These are phyloP conservation scores for Thymelicus lineola DNA, from an alignment of 2,888 invertebrate species.

Conservation along the genomic window DNA sequence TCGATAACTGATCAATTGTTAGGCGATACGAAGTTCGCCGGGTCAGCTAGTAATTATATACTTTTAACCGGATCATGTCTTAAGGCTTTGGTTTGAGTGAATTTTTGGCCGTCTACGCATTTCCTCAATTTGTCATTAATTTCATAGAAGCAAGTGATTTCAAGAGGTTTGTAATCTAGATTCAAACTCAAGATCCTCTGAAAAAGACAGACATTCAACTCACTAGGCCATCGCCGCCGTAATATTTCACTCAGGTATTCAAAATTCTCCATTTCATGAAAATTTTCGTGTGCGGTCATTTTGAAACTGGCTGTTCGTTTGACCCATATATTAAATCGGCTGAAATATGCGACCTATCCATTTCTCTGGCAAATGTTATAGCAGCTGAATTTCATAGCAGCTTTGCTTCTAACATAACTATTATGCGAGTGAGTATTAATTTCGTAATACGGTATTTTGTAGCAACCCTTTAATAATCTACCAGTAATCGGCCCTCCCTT, in stretches of 20 bases:
- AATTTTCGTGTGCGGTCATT: not conserved
- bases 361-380: slow-evolving; percentile 4
- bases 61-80: too few relatives aligned
- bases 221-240: not conserved
- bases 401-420: not conserved
- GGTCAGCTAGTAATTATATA: too few relatives aligned
- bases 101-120: too few relatives aligned
- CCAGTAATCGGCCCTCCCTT: too few relatives aligned
- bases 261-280: slow-evolving; percentile 2
- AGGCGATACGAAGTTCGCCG: too few relatives aligned
- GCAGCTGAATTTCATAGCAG: not conserved
- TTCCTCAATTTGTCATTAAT: too few relatives aligned
- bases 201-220: not conserved
- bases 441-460: not conserved
- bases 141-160: too few relatives aligned
- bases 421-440: not conserved
- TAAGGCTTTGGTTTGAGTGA: too few relatives aligned
- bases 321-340: slow-evolving; percentile 5
- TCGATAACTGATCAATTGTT: too few relatives aligned
- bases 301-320: slow-evolving; percentile 4
- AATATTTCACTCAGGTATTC: not conserved
- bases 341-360: slow-evolving; percentile 8
- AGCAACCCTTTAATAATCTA: not conserved
- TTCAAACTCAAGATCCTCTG: too few relatives aligned
- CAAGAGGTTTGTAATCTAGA: too few relatives aligned